Conservation (phyloP, 2,888 invertebrate species). For the Pinctada fucata region DNA sequence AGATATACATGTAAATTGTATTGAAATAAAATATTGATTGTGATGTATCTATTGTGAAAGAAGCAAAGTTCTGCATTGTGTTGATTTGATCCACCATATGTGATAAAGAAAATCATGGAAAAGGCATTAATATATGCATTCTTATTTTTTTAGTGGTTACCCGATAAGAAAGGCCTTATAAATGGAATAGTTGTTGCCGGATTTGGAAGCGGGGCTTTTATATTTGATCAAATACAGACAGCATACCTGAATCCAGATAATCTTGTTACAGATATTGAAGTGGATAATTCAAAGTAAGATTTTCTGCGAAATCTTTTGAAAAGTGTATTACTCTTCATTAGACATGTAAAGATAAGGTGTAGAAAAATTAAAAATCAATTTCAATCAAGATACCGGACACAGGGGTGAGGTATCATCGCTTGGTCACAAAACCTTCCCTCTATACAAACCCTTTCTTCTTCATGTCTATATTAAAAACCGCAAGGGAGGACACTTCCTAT, state of each 20-base stretch:
- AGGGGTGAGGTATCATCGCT: too few relatives aligned
- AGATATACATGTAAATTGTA: too few relatives aligned
- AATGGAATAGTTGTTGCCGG: constrained; percentile 76
- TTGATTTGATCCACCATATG: too few relatives aligned
- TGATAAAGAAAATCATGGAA: background rate
- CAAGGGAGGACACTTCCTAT: too few relatives aligned
- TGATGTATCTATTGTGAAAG: too few relatives aligned
- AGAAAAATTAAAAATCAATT: background rate
- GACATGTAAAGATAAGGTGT: background rate
- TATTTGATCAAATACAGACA: constrained; percentile 76
- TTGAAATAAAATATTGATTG: too few relatives aligned
- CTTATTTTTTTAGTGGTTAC: constrained; percentile 73
- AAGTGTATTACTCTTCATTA: background rate
- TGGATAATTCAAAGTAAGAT: constrained; percentile 29
- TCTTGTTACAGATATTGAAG: constrained; percentile 46
- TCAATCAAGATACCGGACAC: background rate
- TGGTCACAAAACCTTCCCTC: too few relatives aligned
- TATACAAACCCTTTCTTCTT: too few relatives aligned
- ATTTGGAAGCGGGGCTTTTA: constrained; percentile 75
- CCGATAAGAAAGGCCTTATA: constrained; percentile 72
- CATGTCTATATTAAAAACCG: too few relatives aligned
- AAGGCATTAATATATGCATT: background rate
- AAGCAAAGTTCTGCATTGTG: too few relatives aligned
- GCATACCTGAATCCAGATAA: constrained; percentile 76
- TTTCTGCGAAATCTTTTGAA: background rate